These are phyloP conservation scores for Athripsodes cinereus DNA, from an alignment of 2,888 invertebrate species.

Conservation along the genomic window DNA sequence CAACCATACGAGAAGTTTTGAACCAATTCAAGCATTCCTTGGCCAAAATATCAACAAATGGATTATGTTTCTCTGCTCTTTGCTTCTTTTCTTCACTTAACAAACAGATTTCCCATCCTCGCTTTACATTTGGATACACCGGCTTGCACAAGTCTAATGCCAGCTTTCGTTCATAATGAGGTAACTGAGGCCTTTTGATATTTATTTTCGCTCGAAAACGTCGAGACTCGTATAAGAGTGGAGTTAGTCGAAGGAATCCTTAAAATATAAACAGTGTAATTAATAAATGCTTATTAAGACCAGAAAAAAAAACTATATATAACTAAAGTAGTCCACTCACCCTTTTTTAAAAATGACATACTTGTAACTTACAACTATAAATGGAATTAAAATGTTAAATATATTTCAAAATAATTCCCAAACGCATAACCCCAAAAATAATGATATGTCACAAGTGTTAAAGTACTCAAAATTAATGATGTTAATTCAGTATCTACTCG, in stretches of 20 bases:
- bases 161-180: slow-evolving; percentile 63
- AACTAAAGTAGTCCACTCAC: too few species aligned
- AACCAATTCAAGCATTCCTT: slow-evolving; percentile 66
- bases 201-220: slow-evolving; percentile 73
- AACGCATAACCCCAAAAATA: too few species aligned
- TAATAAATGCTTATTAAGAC: too few species aligned
- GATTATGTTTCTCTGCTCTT: slow-evolving; percentile 51
- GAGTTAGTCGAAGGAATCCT: slow-evolving; percentile 41
- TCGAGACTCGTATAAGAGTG: slow-evolving; percentile 50
- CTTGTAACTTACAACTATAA: too few species aligned
- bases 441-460: too few species aligned
- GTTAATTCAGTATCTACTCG: too few species aligned
- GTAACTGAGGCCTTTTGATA: slow-evolving; percentile 64
- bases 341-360: too few species aligned
- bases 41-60: slow-evolving; percentile 66
- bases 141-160: slow-evolving; percentile 62
- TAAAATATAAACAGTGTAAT: slow-evolving; percentile 35
- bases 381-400: too few species aligned
- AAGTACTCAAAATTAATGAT: too few species aligned
- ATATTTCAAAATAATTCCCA: too few species aligned
- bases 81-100: slow-evolving; percentile 28
- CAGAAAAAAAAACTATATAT: too few species aligned
- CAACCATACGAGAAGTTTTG: slow-evolving; percentile 63
- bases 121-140: slow-evolving; percentile 46
- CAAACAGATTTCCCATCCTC: slow-evolving; percentile 50